Evolutionary conservation across 2,888 invertebrate species (phyloP).

Genomic region (Leucophora obtusa): DNA sequence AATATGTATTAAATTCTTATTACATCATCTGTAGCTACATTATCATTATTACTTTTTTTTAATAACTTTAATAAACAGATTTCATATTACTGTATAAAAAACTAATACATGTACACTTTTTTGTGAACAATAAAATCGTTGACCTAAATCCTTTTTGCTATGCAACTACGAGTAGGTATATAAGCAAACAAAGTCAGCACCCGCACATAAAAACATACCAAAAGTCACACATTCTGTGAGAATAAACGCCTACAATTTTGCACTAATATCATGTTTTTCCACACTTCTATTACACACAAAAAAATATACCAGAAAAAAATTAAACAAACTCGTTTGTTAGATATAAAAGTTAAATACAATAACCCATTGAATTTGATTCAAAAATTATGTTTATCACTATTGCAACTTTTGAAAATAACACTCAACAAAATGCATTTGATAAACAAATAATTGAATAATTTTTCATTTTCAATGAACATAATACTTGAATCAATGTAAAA

Average conservation of each 20-base stretch:
- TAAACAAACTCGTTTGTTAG: too few relatives aligned
- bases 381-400: too few relatives aligned
- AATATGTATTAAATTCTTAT: not conserved
- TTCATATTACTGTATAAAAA: not conserved
- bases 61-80: conserved; percentile 13
- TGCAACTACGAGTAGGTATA: too few relatives aligned
- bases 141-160: conserved; percentile 50
- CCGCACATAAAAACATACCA: not conserved
- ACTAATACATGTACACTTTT: not conserved
- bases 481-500: too few relatives aligned
- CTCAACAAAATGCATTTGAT: too few relatives aligned
- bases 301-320: too few relatives aligned
- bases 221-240: not conserved
- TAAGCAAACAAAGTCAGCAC: not conserved
- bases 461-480: too few relatives aligned
- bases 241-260: conserved; percentile 37
- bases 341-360: too few relatives aligned
- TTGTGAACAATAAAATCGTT: conserved; percentile 55
- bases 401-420: too few relatives aligned
- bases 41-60: not conserved
- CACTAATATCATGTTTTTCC: conserved; percentile 40
- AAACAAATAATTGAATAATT: too few relatives aligned
- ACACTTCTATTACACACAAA: not conserved
- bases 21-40: not conserved
- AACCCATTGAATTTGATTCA: too few relatives aligned